Base-by-base conservation (phyloP, 2,888 invertebrate genomes). In the Gasteruption jaculator region DNA sequence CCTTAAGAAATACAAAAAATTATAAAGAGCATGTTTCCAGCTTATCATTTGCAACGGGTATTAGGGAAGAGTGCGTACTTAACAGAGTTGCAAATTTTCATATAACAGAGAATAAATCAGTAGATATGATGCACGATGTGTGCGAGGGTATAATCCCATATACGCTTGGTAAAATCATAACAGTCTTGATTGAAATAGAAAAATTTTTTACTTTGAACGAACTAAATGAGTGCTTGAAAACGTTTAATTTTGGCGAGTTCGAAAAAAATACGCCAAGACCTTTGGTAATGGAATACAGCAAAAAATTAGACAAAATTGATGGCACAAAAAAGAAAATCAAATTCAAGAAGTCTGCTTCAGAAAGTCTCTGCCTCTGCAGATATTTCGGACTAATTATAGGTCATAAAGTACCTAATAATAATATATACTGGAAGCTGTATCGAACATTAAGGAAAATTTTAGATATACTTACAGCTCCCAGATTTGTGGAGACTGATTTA, bases 111-210 rank as follows among this genome's bases (percentile, higher is more conserved):
- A 48, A 48, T 25, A 2, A 40, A 1, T 31, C 18, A 12, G 5
- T 43, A 10, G 43, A 45, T 19, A 18, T 45, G 22, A 48, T 45
- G 45, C 43, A 48, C 22, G 45, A 45, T 8, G 19, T 48, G 4
- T 11, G 45, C 8, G 43, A 48, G 20, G 45, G 45, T 25, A 43
- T 25, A 8, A 31, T 30, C 26, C 16, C 39, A 18, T 44, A 47
- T 8, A 21, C 29, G 10, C 11, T 41, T 22, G 21, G 14, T 3
- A 22, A 24, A 30, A 31, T 41, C n/a, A 14, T 43, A 16, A 22
- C 36, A 25, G 25, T 22, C 1, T 46, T 41, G 6, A 38, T 46
- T 20, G 40, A 36, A 33, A n/a, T 11, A 24, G 27, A 38, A 6
- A 2, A 33, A 15, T 41, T 32, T 34, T 46, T 47, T 27, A 38